phyloP scores from a whole-genome alignment of 2,113 vertebrate genomes.

The Heliornis fulica region DNA sequence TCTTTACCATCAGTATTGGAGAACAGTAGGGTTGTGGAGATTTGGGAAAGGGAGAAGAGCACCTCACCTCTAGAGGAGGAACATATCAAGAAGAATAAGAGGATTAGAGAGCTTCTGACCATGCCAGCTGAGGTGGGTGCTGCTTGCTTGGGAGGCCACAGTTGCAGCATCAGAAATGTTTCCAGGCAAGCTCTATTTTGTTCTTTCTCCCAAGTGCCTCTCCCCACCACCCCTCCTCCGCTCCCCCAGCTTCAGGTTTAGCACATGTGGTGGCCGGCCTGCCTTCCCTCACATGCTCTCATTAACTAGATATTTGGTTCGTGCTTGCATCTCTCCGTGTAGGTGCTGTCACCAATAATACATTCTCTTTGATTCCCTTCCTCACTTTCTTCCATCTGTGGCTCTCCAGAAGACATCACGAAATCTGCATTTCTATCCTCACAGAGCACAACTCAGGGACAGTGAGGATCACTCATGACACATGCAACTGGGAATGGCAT shows the following conservation, averaged over 20 bases:
- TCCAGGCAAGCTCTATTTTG: neutral
- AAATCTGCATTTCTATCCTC: slow-evolving; percentile 40
- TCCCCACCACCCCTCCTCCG: neutral
- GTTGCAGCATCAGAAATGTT: neutral
- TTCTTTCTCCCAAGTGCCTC: neutral
- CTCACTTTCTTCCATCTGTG: neutral
- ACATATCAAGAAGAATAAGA: neutral
- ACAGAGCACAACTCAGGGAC: neutral
- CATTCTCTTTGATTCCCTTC: slow-evolving; percentile 45
- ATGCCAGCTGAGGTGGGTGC: neutral
- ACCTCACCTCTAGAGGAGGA: neutral
- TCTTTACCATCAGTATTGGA: neutral
- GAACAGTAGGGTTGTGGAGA: neutral
- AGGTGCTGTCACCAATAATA: slow-evolving; percentile 6
- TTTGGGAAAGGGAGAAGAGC: neutral
- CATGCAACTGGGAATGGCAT: neutral
- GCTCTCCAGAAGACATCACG: neutral
- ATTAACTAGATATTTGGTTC: neutral
- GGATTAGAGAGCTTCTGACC: neutral
- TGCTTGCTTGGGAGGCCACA: neutral
- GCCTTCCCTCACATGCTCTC: neutral
- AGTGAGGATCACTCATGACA: neutral
- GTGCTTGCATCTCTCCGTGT: neutral
- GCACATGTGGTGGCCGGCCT: rapidly evolving
- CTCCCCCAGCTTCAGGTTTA: neutral